Evolutionary conservation across 2,113 vertebrate species (phyloP).

Genomic region (Scortum barcoo): DNA sequence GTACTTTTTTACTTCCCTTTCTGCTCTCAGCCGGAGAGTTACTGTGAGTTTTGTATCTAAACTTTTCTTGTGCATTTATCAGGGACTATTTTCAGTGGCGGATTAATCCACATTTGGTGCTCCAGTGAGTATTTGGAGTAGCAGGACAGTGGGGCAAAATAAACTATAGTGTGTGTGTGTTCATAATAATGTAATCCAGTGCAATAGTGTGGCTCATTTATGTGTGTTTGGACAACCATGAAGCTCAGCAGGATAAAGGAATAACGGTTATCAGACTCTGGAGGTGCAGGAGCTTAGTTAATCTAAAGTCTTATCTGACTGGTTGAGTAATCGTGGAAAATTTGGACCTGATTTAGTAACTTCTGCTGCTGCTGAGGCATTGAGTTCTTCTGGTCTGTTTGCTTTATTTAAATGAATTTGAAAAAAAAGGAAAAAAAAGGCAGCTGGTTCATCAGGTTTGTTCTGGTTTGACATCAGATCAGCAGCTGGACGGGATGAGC

Average conservation of each 20-base stretch:
- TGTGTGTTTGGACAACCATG: not conserved
- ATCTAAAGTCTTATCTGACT: not conserved
- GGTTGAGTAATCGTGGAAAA: not conserved
- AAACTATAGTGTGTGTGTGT: not conserved
- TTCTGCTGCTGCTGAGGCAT: not conserved
- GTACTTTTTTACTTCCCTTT: too few relatives aligned
- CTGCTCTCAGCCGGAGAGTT: too few relatives aligned
- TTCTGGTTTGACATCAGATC: conserved; percentile 13
- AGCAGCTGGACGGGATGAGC: conserved; percentile 18
- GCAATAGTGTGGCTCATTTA: not conserved
- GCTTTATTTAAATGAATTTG: conserved; percentile 12
- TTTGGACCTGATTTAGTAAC: not conserved
- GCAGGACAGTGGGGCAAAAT: not conserved
- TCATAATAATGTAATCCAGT: not conserved
- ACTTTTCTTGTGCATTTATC: not conserved
- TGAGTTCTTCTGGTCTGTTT: not conserved
- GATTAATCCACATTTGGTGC: not conserved
- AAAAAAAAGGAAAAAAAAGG: conserved; percentile 1
- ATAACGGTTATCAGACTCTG: not conserved
- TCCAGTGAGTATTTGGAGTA: not conserved
- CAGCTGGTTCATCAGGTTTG: conserved; percentile 36
- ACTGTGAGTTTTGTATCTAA: too few relatives aligned
- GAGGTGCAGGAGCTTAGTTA: not conserved
- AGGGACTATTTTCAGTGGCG: not conserved
- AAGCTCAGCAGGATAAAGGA: not conserved